Evolutionary conservation across 2,797 vertebrate genomes (phyloP).

Genomic region (Danio albolineatus): DNA sequence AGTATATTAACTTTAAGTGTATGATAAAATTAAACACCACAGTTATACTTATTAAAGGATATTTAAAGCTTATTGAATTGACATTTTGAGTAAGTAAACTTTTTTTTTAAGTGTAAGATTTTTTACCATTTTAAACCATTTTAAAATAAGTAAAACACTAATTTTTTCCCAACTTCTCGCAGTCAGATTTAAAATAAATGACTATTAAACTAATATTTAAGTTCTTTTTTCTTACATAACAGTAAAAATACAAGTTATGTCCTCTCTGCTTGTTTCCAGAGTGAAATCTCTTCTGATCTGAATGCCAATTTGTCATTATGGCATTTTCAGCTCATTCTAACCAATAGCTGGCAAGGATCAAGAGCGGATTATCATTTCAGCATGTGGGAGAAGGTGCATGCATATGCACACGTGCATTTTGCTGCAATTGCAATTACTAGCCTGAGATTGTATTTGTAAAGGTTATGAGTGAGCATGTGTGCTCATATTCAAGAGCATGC

Average conservation of each 20-base stretch:
- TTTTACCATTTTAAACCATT: neutral
- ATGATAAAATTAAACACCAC: no score
- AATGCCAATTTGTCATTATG: constrained; percentile 40
- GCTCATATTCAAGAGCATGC: constrained; percentile 4
- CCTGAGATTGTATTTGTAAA: constrained; percentile 4
- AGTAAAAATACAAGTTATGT: constrained; percentile 2
- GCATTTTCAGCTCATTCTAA: constrained; percentile 59
- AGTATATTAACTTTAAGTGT: no score
- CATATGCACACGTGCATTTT: constrained; percentile 23
- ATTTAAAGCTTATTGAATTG: neutral
- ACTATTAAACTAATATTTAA: neutral
- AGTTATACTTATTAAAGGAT: no score
- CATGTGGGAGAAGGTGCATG: constrained; percentile 28
- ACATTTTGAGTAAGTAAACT: no score
- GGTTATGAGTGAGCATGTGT: constrained; percentile 39
- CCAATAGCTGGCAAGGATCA: constrained; percentile 70
- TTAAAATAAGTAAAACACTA: neutral
- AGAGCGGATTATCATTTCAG: constrained; percentile 65
- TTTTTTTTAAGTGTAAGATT: neutral
- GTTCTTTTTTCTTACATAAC: neutral
- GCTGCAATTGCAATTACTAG: neutral
- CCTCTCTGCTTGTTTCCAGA: constrained; percentile 29
- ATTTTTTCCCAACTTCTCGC: neutral
- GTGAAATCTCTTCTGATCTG: constrained; percentile 35
- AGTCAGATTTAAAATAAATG: neutral